Evolutionary conservation across 2,888 invertebrate genomes (phyloP).

Genomic region (Resseliella maxima): DNA sequence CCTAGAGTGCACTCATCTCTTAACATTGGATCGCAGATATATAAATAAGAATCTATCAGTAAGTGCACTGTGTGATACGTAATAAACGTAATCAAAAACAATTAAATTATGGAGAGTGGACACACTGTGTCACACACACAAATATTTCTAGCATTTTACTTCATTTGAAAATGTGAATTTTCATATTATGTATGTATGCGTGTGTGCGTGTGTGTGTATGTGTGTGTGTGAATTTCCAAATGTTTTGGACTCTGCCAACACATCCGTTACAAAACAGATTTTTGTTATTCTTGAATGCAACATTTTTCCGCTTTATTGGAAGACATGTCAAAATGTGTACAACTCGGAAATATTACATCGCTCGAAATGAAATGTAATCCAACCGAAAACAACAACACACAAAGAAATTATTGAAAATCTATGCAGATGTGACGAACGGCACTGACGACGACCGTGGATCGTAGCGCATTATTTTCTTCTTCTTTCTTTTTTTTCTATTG

Average conservation of each 20-base stretch:
- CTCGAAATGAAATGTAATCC: slow-evolving; percentile 14
- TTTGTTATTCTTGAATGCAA: slow-evolving; percentile 7
- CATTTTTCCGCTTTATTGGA: slow-evolving; percentile 10
- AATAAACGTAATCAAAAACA: background rate
- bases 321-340: slow-evolving; percentile 6
- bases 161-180: background rate
- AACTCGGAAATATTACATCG: slow-evolving; percentile 25
- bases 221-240: too few relatives aligned
- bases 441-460: too few relatives aligned
- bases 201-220: too few relatives aligned
- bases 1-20: slow-evolving; percentile 3
- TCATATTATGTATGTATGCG: background rate
- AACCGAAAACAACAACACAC: background rate
- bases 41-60: slow-evolving; percentile 31
- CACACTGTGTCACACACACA: too few relatives aligned
- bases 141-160: too few relatives aligned
- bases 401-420: background rate
- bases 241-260: too few relatives aligned
- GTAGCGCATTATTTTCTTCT: too few relatives aligned
- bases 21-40: background rate
- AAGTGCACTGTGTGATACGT: background rate
- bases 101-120: too few relatives aligned
- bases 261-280: background rate
- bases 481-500: background rate
- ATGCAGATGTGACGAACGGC: too few relatives aligned